Evolutionary conservation across 2,888 invertebrate genomes (phyloP).

Genomic region (Phyllotreta striolata): DNA sequence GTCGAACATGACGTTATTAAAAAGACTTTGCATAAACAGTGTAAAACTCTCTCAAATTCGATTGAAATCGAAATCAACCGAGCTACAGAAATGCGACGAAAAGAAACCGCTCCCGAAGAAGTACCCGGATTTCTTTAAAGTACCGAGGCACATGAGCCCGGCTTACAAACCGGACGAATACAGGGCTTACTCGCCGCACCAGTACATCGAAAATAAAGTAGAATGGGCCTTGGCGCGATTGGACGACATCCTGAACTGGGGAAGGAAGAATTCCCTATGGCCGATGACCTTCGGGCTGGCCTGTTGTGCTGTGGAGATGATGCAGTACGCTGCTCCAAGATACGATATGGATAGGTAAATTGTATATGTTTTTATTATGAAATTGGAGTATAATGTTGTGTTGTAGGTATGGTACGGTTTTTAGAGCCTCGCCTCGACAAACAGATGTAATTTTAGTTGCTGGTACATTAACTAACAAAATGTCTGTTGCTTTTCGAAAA

Average conservation of each 20-base stretch:
- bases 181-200: conserved; percentile 72
- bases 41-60: not conserved
- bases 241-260: conserved; percentile 74
- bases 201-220: conserved; percentile 28
- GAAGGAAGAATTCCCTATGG: conserved; percentile 70
- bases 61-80: not conserved
- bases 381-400: no score
- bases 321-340: conserved; percentile 73
- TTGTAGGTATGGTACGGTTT: conserved; percentile 69
- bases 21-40: no score
- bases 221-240: conserved; percentile 68
- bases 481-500: conserved; percentile 72
- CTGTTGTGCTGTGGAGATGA: conserved; percentile 75
- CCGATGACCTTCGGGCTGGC: conserved; percentile 75
- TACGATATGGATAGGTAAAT: conserved; percentile 72
- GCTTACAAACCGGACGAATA: conserved; percentile 39
- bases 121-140: conserved; percentile 20
- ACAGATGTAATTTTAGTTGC: conserved; percentile 73
- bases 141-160: conserved; percentile 39
- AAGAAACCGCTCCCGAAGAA: not conserved
- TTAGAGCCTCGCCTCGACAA: conserved; percentile 70
- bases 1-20: no score
- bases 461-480: conserved; percentile 71
- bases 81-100: not conserved
- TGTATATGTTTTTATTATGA: conserved; percentile 40